These are phyloP conservation scores for Prochilodus magdalenae DNA, from an alignment of 2,113 vertebrate species.

Conservation along the genomic window DNA sequence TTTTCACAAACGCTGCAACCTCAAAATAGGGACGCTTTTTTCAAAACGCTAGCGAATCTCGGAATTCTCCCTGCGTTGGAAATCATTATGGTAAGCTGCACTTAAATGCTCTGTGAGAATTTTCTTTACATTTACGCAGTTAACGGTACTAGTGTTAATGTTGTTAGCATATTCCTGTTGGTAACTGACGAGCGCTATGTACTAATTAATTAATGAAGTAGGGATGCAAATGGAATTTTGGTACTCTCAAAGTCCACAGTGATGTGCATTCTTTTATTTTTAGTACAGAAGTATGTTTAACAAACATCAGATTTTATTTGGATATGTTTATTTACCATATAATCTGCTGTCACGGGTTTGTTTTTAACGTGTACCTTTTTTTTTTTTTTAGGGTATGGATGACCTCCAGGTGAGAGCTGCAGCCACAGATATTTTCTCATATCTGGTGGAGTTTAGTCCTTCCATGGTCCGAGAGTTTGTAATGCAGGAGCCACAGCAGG, in stretches of 20 bases:
- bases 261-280: too few species aligned
- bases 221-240: too few species aligned
- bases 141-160: too few species aligned
- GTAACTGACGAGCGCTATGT: background rate
- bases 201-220: background rate
- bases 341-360: too few species aligned
- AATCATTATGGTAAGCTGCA: constrained; percentile 92
- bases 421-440: constrained; percentile 99
- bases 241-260: too few species aligned
- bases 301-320: too few species aligned
- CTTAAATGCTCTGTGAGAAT: too few species aligned
- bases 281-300: too few species aligned
- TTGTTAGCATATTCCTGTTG: too few species aligned
- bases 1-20: constrained; percentile 98
- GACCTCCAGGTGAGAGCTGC: constrained; percentile 96
- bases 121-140: too few species aligned
- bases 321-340: too few species aligned
- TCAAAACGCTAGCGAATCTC: constrained; percentile 96
- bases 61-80: constrained; percentile 97
- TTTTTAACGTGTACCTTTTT: background rate
- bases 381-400: constrained; percentile 89
- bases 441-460: constrained; percentile 98
- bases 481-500: constrained; percentile 98
- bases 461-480: constrained; percentile 99
- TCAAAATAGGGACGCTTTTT: constrained; percentile 97